Evolutionary conservation across 1,140 invertebrate genomes (phyloP).

Genomic region (Drosophila pseudoobscura): DNA sequence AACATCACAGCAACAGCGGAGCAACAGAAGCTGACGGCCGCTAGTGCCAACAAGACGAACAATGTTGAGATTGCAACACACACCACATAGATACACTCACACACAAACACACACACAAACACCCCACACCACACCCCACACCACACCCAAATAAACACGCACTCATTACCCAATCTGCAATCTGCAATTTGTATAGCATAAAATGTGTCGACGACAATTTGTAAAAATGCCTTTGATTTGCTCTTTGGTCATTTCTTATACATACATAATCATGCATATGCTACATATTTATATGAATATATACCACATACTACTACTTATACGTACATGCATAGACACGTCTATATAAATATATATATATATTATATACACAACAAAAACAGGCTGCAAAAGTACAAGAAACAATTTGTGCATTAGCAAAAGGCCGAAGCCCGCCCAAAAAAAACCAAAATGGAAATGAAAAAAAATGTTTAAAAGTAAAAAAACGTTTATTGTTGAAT

Average conservation of each 20-base stretch:
- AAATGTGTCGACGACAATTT: slow-evolving; percentile 30
- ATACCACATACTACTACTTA: slow-evolving; percentile 67
- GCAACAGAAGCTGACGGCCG: slow-evolving; percentile 47
- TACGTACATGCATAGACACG: slow-evolving; percentile 60
- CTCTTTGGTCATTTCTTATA: slow-evolving; percentile 65
- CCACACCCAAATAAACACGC: slow-evolving; percentile 14
- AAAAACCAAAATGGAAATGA: slow-evolving; percentile 43
- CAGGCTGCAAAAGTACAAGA: slow-evolving; percentile 71
- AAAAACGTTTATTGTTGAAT: slow-evolving; percentile 65
- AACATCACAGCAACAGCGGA: slow-evolving; percentile 52
- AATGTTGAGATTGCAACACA: slow-evolving; percentile 67
- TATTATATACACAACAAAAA: slow-evolving; percentile 35
- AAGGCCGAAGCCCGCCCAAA: slow-evolving; percentile 73
- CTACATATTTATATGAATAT: slow-evolving; percentile 68
- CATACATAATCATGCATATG: slow-evolving; percentile 67
- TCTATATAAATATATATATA: slow-evolving; percentile 39
- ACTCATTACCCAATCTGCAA: slow-evolving; percentile 35
- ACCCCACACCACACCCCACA: slow-evolving; percentile 9
- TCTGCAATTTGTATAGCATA: slow-evolving; percentile 54
- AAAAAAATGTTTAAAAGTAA: slow-evolving; percentile 37
- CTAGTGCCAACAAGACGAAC: slow-evolving; percentile 42
- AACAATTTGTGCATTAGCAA: slow-evolving; percentile 76
- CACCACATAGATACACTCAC: slow-evolving; percentile 59
- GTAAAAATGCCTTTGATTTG: slow-evolving; percentile 71
- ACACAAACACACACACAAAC: slow-evolving; percentile 8